phyloP scores from a whole-genome alignment of 2,888 invertebrate species.

The Epicampocera succincta region DNA sequence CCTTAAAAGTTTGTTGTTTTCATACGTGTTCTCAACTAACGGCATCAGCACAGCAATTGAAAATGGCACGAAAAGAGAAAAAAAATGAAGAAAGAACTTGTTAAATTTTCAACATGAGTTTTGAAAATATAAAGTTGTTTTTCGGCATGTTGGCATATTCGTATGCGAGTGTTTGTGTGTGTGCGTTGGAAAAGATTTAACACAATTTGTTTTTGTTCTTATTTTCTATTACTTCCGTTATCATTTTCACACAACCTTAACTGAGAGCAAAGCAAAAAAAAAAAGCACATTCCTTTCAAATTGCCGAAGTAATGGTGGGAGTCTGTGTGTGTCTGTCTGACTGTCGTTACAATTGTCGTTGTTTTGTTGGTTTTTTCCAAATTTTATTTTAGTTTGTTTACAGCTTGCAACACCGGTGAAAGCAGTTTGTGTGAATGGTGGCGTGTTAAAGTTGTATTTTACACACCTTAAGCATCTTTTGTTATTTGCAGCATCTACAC shows the following conservation, averaged over 20 bases:
- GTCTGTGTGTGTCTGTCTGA: slow-evolving; percentile 25
- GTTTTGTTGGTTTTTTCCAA: slow-evolving; percentile 5
- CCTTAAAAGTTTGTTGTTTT: slow-evolving; percentile 56
- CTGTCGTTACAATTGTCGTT: slow-evolving; percentile 61
- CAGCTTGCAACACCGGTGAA: background rate
- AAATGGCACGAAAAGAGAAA: background rate
- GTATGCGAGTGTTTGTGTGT: background rate
- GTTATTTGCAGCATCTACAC: slow-evolving; percentile 58
- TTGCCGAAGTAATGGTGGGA: slow-evolving; percentile 1
- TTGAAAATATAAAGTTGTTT: slow-evolving; percentile 61
- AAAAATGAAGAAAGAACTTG: slow-evolving; percentile 43
- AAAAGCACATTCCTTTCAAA: background rate
- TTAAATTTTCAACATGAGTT: slow-evolving; percentile 65
- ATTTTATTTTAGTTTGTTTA: slow-evolving; percentile 13
- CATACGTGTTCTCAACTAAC: slow-evolving; percentile 44
- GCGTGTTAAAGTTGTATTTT: slow-evolving; percentile 26
- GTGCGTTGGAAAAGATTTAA: slow-evolving; percentile 18
- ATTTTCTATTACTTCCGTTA: slow-evolving; percentile 17
- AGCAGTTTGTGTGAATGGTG: background rate
- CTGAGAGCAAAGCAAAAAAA: slow-evolving; percentile 12
- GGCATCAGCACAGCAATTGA: slow-evolving; percentile 24
- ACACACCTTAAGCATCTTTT: slow-evolving; percentile 59
- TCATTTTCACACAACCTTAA: slow-evolving; percentile 42
- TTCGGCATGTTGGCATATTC: slow-evolving; percentile 17
- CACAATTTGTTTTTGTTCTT: slow-evolving; percentile 27